Evolutionary conservation across 2,113 vertebrate genomes (phyloP).

Genomic region (Tor tambroides): DNA sequence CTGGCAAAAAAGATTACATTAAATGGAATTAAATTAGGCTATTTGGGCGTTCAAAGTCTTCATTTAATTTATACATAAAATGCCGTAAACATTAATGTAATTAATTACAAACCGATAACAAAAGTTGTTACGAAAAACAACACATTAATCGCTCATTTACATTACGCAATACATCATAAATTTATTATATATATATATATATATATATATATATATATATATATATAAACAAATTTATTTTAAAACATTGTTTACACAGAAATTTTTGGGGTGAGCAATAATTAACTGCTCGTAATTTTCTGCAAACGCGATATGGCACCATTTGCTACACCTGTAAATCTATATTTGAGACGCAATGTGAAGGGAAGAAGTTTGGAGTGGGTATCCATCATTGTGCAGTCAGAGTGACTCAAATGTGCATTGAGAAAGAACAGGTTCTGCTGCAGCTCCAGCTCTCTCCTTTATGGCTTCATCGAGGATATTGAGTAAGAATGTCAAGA

Average conservation of each 20-base stretch:
- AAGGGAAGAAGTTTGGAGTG: conserved; percentile 14
- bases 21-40: background rate
- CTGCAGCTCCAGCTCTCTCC: conserved; percentile 35
- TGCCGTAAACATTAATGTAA: background rate
- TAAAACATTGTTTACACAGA: background rate
- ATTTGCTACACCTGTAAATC: conserved; percentile 7
- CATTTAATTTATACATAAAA: background rate
- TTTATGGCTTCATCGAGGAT: conserved; percentile 43
- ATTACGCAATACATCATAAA: background rate
- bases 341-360: conserved; percentile 15
- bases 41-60: background rate
- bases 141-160: background rate
- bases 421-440: conserved; percentile 62
- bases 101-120: background rate
- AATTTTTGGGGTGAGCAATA: background rate
- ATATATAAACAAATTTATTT: too few relatives aligned
- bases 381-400: conserved; percentile 40
- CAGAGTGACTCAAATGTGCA: background rate
- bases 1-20: background rate
- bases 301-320: background rate
- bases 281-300: background rate
- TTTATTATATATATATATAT: too few relatives aligned
- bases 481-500: conserved; percentile 44
- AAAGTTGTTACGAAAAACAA: background rate
- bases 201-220: too few relatives aligned